Evolutionary conservation across 2,888 invertebrate genomes (phyloP), one percentile per base, ranked within the genome.

Genomic region (Seira ritae): DNA sequence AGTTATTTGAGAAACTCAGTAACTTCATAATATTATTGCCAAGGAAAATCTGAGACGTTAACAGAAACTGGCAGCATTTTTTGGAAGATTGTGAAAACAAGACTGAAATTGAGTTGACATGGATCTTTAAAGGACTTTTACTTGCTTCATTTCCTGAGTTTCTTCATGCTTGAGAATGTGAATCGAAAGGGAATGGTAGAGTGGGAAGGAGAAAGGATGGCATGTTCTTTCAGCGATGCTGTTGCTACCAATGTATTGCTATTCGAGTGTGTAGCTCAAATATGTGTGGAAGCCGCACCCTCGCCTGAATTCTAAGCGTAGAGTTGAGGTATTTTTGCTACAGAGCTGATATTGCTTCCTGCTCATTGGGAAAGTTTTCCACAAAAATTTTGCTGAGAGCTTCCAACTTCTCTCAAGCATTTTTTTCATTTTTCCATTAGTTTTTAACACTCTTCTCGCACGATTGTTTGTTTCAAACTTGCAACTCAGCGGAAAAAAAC

Each of bases 81-180:
- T 55, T 55, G 12, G 1, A n/a, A 3, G 17, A 55, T 55, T 55
- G 55, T 55, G 3, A 55, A 17, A 55, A 55, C 55, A 55, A n/a
- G 55, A 8, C n/a, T 55, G 55, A 55, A 55, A 55, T 55, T 55
- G 55, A 55, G 55, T 55, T 55, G 55, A 55, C 55, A 17, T 55
- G 55, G 55, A 55, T 55, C 55, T 12, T 55, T 55, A 12, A 12
- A 55, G 2, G 17, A 55, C 6, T 17, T 55, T 55, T 55, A 55
- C 55, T 55, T 55, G 55, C n/a, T n/a, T 55, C 55, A 55, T 55
- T 55, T 55, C 55, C 55, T 12, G 3, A 55, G 6, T 55, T 55
- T 17, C 15, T 8, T 12, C 15, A n/a, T 55, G 12, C 17, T 55
- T 4, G 31, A 31, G 31, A 31, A 31, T 31, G 31, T 31, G 31